A percentile compares a stretch with the other conserved stretches of the same genome.
Evolutionary conservation across 92 coral and sea anemone species (phyloP).

Genomic region (Metridium senile): DNA sequence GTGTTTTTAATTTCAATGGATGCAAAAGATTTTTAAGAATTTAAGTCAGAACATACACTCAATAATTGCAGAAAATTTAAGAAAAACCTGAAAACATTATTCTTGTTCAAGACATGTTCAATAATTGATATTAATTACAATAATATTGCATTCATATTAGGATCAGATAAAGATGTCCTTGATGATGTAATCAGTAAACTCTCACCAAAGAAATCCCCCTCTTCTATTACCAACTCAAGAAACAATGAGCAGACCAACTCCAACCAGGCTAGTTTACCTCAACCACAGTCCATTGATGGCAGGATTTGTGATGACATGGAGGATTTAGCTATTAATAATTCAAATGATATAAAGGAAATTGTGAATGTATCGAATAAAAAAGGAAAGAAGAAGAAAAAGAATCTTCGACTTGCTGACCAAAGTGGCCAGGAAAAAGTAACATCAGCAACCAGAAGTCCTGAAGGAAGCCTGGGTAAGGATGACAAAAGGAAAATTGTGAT

Average conservation of each 20-base stretch:
- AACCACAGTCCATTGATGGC: neutral
- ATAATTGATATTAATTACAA: too few relatives aligned
- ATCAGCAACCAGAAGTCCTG: conserved; percentile 12
- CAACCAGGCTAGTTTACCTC: neutral
- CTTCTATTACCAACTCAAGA: neutral
- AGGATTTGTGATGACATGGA: neutral
- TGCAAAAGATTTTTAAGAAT: too few relatives aligned
- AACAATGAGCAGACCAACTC: neutral
- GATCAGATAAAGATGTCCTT: conserved; percentile 22
- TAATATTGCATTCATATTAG: too few relatives aligned
- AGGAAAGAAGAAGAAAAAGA: conserved; percentile 26
- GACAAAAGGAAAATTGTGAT: too few relatives aligned
- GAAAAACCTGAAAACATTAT: too few relatives aligned
- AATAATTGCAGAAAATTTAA: too few relatives aligned
- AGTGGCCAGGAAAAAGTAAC: conserved; percentile 25
- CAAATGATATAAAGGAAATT: neutral
- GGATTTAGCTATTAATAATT: neutral
- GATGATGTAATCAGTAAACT: conserved; percentile 4
- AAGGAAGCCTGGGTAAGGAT: conserved; percentile 21
- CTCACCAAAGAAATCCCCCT: conserved; percentile 9
- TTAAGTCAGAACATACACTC: too few relatives aligned
- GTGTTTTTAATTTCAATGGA: too few relatives aligned
- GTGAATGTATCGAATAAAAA: conserved; percentile 2
- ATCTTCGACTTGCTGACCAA: neutral
- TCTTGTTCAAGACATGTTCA: too few relatives aligned